These are phyloP conservation scores for Bolinopsis microptera DNA, from an alignment of 37 sponge, comb jelly and placozoan genomes.

Conservation along the genomic window DNA sequence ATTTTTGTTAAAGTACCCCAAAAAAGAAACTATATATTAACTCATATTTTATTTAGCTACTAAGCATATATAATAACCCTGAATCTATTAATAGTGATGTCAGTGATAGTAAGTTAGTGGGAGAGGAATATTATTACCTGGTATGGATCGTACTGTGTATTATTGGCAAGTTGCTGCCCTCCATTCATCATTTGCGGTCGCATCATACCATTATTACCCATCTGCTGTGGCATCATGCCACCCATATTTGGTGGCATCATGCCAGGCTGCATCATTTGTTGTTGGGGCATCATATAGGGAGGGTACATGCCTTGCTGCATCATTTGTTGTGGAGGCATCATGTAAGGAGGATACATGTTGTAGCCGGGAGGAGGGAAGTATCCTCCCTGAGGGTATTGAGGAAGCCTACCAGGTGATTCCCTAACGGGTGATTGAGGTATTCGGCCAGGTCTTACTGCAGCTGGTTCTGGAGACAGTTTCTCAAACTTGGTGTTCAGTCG, in stretches of 20 bases:
- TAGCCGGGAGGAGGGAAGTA: slow-evolving; percentile 10
- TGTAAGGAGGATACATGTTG: slow-evolving; percentile 42
- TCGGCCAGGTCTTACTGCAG: not conserved
- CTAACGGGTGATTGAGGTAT: not conserved
- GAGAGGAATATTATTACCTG: too few relatives aligned
- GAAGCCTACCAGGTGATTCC: not conserved
- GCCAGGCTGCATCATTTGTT: not conserved
- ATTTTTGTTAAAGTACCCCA: too few relatives aligned
- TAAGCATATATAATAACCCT: too few relatives aligned
- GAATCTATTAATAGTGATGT: too few relatives aligned
- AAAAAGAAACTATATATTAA: too few relatives aligned
- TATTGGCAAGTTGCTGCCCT: not conserved
- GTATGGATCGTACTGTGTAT: slow-evolving; percentile 52
- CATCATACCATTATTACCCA: not conserved
- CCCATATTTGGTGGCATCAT: not conserved
- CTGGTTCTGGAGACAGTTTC: not conserved
- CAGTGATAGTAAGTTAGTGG: too few relatives aligned
- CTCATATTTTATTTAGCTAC: too few relatives aligned
- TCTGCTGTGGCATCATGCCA: not conserved
- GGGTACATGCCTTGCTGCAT: not conserved
- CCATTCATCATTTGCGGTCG: not conserved
- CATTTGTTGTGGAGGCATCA: slow-evolving; percentile 13
- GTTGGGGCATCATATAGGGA: not conserved
- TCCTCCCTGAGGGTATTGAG: not conserved
- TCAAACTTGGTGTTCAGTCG: not conserved